A percentile compares a stretch with the other conserved stretches of the same genome.
These are phyloP conservation scores for Contarinia nasturtii DNA, from an alignment of 1,140 invertebrate genomes.

Conservation along the genomic window DNA sequence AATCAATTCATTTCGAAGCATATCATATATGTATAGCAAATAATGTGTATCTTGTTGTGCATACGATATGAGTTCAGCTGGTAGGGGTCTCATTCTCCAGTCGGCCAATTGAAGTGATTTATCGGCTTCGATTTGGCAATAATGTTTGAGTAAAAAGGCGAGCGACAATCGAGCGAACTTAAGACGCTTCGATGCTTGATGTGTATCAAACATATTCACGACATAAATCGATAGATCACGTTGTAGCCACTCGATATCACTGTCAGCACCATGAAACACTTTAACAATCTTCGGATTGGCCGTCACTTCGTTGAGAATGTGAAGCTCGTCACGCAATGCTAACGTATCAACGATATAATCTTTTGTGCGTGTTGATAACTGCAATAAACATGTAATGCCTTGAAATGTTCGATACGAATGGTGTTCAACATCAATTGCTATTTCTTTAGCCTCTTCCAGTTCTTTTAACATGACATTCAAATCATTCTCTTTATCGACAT, in stretches of 20 bases:
- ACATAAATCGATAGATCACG: conserved; percentile 87
- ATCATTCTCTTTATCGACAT: conserved; percentile 44
- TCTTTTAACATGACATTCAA: conserved; percentile 45
- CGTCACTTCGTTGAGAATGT: conserved; percentile 76
- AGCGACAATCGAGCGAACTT: conserved; percentile 55
- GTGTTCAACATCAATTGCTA: conserved; percentile 81
- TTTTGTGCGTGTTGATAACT: conserved; percentile 70
- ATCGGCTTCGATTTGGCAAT: conserved; percentile 60
- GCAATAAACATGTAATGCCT: conserved; percentile 83
- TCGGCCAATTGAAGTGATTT: conserved; percentile 88
- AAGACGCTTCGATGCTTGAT: conserved; percentile 64
- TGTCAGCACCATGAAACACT: conserved; percentile 85
- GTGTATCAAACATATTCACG: conserved; percentile 95
- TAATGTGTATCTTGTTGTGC: conserved; percentile 92
- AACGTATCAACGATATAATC: conserved; percentile 91
- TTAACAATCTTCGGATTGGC: conserved; percentile 83
- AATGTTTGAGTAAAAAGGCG: conserved; percentile 56
- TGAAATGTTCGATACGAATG: conserved; percentile 67
- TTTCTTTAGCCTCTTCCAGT: conserved; percentile 39
- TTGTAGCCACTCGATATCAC: conserved; percentile 87
- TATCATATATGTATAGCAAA: conserved; percentile 80
- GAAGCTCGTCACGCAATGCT: conserved; percentile 57
- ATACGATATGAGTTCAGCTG: conserved; percentile 66
- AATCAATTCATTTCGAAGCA: conserved; percentile 59
- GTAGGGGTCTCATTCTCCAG: conserved; percentile 88